Evolutionary conservation across 64 coral and sea anemone genomes (phyloP), one percentile per base, ranked within the genome.

Genomic region (Orbicella faveolata): DNA sequence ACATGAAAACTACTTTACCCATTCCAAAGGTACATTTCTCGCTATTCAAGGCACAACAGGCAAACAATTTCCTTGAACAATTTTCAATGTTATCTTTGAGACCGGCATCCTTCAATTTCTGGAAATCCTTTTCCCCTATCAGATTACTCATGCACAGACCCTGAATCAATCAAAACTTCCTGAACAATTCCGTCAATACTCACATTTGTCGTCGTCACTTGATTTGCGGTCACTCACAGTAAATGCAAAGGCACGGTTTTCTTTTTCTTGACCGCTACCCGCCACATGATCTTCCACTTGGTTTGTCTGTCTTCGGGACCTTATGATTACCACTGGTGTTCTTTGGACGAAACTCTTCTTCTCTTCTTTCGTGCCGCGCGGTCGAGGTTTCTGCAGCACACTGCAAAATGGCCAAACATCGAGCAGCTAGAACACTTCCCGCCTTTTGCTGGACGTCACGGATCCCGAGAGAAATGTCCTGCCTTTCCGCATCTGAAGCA

Each of bases 131-230:
- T 21, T 64, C 34, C 15, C 86, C 75, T 34, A 93, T 93, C 86
- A 93, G 63, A 78, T 93, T 93, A 68, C 84, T 93, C 30, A 30
- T 30, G 30, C 55, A 88, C 84, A 23, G 84, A 93, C 20, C 91
- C 76, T 80, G 91, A 93, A 53, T 81, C 91, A 82, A 93, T 88
- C 61, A 93, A 66, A 12, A 88, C 63, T 70, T 88, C 77, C 78
- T 88, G 78, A 20, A n/a, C 53, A 65, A 88, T 88, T 72, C 91
- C 76, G 72, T 93, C 61, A 57, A 88, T 88, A 80, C 75, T 88
- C 44, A 93, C 77, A 30, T 65, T 48, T 23, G 80, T 77, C 76
- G n/a, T 77, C 33, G 86, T 78, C 21, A 85, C 68, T 18, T 61
- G 11, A 70, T 23, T 6, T 53, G 53, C 33, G 15, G 79, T 75